Base-by-base conservation (phyloP, 1,140 invertebrate genomes). In the Drosophila watanabei region DNA sequence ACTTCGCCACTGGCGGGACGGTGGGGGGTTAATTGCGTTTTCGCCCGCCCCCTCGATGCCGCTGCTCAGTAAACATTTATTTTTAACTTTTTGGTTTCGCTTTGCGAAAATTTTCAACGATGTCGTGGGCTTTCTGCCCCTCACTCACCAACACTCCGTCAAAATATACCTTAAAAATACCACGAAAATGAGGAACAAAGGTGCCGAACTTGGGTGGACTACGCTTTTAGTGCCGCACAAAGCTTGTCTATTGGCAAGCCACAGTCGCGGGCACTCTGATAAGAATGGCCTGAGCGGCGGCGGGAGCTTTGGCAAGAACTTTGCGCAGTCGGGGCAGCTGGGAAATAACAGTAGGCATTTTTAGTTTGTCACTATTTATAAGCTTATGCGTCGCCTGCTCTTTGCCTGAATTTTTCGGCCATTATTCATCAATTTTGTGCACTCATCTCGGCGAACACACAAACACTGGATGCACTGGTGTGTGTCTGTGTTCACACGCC, bases 31-130 rank as follows among this genome's bases (percentile, higher is more conserved):
- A 73, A 80, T 75, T 80, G 62, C 57, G 58, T 57, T 80, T 75
- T 80, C 41, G 59, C 68, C 60, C 59, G 52, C 75, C 52, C 49
- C 49, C 77, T 62, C 48, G 49, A 18, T 71, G 41, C 64, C 68
- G 64, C 76, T 77, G 76, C 80, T 82, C 82, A 82, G 76, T 87
- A 87, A 87, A 77, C 86, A 90, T 85, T 90, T 90, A 90, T 90
- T 90, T 90, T 86, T 90, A 90, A 82, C 82, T 90, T 90, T 90
- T 82, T 82, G 75, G 71, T 58, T 80, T 90, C 72, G 86, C 86
- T 80, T 90, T 66, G 86, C 86, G 86, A 90, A 90, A 90, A 91
- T 86, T 86, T 90, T 90, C 86, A 90, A 85, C 84, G 83, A 83
- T 82, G 83, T 88, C 84, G 84, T 88, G 86, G 88, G 86, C 86